Conservation (phyloP, 2,113 vertebrate genomes). For the Syngnathus typhle region DNA sequence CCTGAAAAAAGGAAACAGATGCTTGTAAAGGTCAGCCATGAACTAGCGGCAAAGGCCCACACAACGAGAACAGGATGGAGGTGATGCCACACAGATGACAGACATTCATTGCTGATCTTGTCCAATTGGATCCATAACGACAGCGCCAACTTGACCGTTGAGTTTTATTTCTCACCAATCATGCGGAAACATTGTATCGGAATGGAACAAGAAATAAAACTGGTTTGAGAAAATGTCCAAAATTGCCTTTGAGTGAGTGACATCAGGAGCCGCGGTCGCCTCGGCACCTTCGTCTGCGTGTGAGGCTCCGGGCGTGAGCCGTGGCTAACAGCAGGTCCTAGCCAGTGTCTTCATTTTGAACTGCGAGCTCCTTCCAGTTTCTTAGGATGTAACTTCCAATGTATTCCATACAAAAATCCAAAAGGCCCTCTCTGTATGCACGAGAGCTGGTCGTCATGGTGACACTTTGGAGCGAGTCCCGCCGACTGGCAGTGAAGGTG, state of each 20-base stretch:
- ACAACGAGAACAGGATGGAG: not conserved
- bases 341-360: no score
- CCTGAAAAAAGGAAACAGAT: not conserved
- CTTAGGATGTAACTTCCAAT: no score
- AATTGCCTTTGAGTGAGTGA: not conserved
- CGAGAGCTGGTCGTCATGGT: not conserved
- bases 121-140: no score
- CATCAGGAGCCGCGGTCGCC: not conserved
- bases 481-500: not conserved
- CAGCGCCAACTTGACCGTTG: no score
- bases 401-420: no score
- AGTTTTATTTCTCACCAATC: not conserved
- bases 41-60: not conserved
- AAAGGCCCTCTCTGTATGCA: not conserved
- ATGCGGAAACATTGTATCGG: not conserved
- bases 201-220: not conserved
- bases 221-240: no score
- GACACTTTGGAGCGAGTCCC: not conserved
- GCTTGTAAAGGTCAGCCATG: not conserved
- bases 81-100: not conserved
- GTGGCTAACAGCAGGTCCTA: no score
- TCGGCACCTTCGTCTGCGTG: not conserved
- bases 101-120: not conserved
- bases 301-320: not conserved
- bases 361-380: no score